phyloP scores from a whole-genome alignment of 2,888 invertebrate genomes.

The Rapana venosa region DNA sequence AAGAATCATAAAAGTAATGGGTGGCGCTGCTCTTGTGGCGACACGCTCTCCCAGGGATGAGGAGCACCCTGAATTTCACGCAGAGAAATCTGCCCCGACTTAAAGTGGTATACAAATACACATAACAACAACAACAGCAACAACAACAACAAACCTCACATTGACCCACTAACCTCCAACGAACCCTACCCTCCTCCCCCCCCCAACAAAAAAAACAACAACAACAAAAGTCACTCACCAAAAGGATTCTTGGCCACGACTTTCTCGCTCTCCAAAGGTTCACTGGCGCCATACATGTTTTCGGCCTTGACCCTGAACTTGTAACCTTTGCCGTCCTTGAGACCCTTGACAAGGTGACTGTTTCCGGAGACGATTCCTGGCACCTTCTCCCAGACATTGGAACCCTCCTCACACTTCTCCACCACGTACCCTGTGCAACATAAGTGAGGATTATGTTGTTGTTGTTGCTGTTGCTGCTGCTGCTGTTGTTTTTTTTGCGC shows the following conservation, averaged over 20 bases:
- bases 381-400: conserved; percentile 94
- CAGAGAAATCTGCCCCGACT: no score
- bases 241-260: conserved; percentile 97
- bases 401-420: conserved; percentile 94
- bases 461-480: no score
- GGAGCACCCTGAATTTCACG: no score
- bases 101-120: no score
- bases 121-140: no score
- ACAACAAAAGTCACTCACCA: conserved; percentile 81
- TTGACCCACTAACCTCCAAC: conserved; percentile 65
- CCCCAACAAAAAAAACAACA: background rate
- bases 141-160: no score
- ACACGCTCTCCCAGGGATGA: no score
- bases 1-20: no score
- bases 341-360: conserved; percentile 92
- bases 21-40: no score
- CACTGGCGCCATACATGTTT: conserved; percentile 96
- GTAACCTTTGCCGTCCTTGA: conserved; percentile 96
- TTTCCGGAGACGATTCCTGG: conserved; percentile 92
- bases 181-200: background rate
- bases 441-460: no score
- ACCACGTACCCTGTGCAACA: conserved; percentile 88
- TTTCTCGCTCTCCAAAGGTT: conserved; percentile 91
- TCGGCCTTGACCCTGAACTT: conserved; percentile 97
- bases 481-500: no score